Percentiles rank a stretch among this genome's conserved stretches.
Evolutionary conservation across 2,888 invertebrate genomes (phyloP).

Genomic region (Julus scandinavius): DNA sequence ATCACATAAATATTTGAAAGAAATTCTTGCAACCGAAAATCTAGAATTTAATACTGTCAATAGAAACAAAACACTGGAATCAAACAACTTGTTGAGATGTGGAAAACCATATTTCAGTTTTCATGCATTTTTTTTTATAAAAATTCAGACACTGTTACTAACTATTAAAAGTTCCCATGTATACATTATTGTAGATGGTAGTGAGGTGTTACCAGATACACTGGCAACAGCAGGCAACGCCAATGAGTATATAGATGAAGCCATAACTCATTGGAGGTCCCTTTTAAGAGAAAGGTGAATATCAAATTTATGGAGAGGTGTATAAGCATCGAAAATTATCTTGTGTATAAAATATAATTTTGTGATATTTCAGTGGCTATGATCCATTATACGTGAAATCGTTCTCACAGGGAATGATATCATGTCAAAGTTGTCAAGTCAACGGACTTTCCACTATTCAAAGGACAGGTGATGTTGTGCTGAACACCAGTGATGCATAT

Average conservation of each 20-base stretch:
- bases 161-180: too few relatives aligned
- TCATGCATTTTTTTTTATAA: too few relatives aligned
- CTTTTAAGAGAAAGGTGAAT: slow-evolving; percentile 46
- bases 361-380: slow-evolving; percentile 50
- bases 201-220: neutral
- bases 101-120: too few relatives aligned
- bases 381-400: slow-evolving; percentile 46
- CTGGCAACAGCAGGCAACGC: slow-evolving; percentile 2
- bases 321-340: neutral
- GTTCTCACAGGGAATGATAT: neutral
- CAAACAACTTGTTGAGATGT: too few relatives aligned
- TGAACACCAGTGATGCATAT: slow-evolving; percentile 15
- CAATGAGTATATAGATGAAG: slow-evolving; percentile 51
- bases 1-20: too few relatives aligned
- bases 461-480: slow-evolving; percentile 48
- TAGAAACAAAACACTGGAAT: too few relatives aligned
- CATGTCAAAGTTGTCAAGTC: slow-evolving; percentile 33
- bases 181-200: too few relatives aligned
- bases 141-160: too few relatives aligned
- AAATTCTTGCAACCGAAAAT: too few relatives aligned
- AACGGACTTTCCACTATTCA: slow-evolving; percentile 47
- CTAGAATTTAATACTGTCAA: too few relatives aligned
- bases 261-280: slow-evolving; percentile 50
- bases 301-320: neutral
- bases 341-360: neutral